These are phyloP conservation scores for Theocolax elegans DNA, from an alignment of 1,140 invertebrate genomes.

Conservation along the genomic window DNA sequence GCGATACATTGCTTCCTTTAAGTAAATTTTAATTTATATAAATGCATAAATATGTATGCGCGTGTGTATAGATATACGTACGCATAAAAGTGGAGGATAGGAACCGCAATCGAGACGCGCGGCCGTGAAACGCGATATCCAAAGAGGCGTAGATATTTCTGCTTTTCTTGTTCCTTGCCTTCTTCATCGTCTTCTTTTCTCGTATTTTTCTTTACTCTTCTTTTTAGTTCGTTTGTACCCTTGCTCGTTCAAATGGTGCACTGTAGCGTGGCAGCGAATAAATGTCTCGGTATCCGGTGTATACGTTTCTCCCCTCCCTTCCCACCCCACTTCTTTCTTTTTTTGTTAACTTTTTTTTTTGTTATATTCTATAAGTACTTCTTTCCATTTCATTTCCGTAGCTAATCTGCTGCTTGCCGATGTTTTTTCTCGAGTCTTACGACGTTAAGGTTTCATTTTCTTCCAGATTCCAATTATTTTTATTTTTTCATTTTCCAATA, in stretches of 20 bases:
- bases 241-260: constrained; percentile 30
- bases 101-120: constrained; percentile 2
- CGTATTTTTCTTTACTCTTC: constrained; percentile 29
- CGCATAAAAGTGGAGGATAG: too few species aligned
- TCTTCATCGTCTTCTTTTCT: constrained; percentile 37
- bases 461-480: too few species aligned
- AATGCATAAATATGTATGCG: too few species aligned
- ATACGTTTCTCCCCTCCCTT: constrained; percentile 24
- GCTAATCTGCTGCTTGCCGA: constrained; percentile 22
- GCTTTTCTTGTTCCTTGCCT: constrained; percentile 20
- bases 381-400: constrained; percentile 29
- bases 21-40: too few species aligned
- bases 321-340: constrained; percentile 5
- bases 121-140: constrained; percentile 55
- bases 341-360: constrained; percentile 23
- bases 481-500: too few species aligned
- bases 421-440: constrained; percentile 8
- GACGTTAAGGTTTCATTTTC: too few species aligned
- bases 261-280: constrained; percentile 51
- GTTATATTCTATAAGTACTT: constrained; percentile 45
- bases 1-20: too few species aligned
- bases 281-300: constrained; percentile 54
- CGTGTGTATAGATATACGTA: too few species aligned
- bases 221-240: constrained; percentile 36
- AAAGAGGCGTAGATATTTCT: constrained; percentile 40